Evolutionary conservation across 2,888 invertebrate species (phyloP).

Genomic region (Aphidius colemani): DNA sequence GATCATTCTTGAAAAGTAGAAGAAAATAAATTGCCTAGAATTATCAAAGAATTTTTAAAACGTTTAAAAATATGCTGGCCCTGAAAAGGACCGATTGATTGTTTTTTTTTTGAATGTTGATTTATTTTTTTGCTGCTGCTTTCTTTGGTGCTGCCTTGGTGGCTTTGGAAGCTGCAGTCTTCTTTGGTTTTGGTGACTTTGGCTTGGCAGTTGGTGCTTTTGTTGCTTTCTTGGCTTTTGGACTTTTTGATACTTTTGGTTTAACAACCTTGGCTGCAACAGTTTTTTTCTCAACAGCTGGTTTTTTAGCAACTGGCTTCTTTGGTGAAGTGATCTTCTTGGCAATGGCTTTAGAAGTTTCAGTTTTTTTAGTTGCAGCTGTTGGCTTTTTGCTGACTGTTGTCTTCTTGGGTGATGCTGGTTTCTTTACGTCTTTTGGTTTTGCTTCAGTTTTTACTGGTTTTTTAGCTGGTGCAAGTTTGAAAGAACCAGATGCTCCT

Average conservation of each 20-base stretch:
- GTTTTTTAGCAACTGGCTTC: slow-evolving; percentile 31
- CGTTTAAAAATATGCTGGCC: slow-evolving; percentile 17
- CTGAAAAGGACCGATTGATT: slow-evolving; percentile 34
- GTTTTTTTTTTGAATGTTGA: neutral
- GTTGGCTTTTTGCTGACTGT: slow-evolving; percentile 27
- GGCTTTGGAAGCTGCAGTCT: slow-evolving; percentile 3
- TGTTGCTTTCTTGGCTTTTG: slow-evolving; percentile 28
- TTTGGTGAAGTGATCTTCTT: slow-evolving; percentile 39
- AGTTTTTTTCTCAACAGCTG: slow-evolving; percentile 24
- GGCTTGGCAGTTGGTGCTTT: slow-evolving; percentile 32
- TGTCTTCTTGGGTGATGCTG: slow-evolving; percentile 22
- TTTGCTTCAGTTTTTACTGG: slow-evolving; percentile 29
- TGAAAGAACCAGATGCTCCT: slow-evolving; percentile 62
- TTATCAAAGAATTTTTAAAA: no score
- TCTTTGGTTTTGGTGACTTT: slow-evolving; percentile 12
- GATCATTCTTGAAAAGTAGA: no score
- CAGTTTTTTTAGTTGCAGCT: slow-evolving; percentile 41
- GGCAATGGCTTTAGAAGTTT: slow-evolving; percentile 24
- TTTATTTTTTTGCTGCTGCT: slow-evolving; percentile 23
- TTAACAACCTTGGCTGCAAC: slow-evolving; percentile 34
- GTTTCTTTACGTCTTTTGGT: slow-evolving; percentile 27
- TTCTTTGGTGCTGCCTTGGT: slow-evolving; percentile 19
- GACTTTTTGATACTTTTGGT: slow-evolving; percentile 26
- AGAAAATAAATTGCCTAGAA: no score
- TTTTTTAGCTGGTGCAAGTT: slow-evolving; percentile 50